Base-by-base conservation (phyloP, 2,888 invertebrate species). In the Lasioglossum malachurum region DNA sequence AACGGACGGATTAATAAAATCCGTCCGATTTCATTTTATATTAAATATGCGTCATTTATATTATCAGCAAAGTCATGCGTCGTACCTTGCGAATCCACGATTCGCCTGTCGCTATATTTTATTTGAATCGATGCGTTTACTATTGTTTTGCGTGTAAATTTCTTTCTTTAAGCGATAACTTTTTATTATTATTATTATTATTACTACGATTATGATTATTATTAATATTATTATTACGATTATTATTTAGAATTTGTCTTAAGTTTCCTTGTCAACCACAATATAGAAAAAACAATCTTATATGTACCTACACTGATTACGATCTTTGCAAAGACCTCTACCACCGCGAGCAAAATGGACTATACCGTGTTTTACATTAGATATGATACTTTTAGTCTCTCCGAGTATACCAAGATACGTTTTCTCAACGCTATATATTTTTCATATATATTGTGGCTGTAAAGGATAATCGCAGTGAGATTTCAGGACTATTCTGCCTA, bases 361-460 rank as follows among this genome's bases (percentile, higher is more conserved):
- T 87, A 49, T 44, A 82, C 53, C 77, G 41, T 78, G 31, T 81
- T 57, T 57, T n/a, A 57, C 57, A 57, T 57, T 86, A 89, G 41
- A 73, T 86, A 83, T 72, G 19, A 31, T 64, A 64, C 78, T 67
- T 35, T 73, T 86, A 82, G 53, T 41, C 38, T 86, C 80, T 82
- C 78, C 79, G 69, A 83, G n/a, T 71, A 82, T 76, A 71, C 78
- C 84, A 76, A 82, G 67, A 86, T 77, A 75, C 73, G 78, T 80
- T 64, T 64, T 88, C 83, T 87, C 77, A 83, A 82, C 72, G 79
- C 75, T 91, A 80, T 87, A 90, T 69, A 69, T 69, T 88, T 81
- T 78, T 69, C 57, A 64, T 74, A 83, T 85, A 81, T 77, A 97
- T 97, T 97, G 97, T 97, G 97, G 97, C 96, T 97, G 97, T 96